phyloP scores from a whole-genome alignment of 2,888 invertebrate genomes.

The Sussaba pulchella region DNA sequence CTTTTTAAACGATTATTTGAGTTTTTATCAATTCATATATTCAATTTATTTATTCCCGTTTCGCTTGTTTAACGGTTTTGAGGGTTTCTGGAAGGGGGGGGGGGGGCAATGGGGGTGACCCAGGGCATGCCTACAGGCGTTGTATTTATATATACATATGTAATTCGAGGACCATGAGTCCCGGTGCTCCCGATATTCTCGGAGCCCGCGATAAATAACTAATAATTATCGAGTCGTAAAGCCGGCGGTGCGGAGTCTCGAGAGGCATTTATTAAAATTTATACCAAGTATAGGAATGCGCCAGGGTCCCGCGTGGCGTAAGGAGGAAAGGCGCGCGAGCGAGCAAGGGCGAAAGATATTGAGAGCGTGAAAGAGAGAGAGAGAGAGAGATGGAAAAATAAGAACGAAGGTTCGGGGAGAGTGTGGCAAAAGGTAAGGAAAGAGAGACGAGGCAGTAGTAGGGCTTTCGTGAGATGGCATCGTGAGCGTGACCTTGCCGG shows the following conservation, averaged over 20 bases:
- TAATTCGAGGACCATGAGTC: conserved; percentile 35
- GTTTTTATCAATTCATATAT: no score
- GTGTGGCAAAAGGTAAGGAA: conserved; percentile 32
- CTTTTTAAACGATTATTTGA: conserved; percentile 23
- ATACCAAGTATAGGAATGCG: conserved; percentile 61
- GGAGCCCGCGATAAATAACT: conserved; percentile 65
- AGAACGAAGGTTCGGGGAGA: conserved; percentile 40
- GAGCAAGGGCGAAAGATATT: conserved; percentile 38
- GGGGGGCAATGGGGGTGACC: no score
- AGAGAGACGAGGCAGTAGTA: conserved; percentile 51
- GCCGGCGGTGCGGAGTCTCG: conserved; percentile 58
- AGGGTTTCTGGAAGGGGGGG: conserved; percentile 26
- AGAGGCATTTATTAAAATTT: conserved; percentile 67
- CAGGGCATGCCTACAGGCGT: no score
- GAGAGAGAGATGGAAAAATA: conserved; percentile 9
- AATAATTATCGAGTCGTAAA: conserved; percentile 70
- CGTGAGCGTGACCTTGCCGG: conserved; percentile 69
- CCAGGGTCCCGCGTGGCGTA: conserved; percentile 40
- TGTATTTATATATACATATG: conserved; percentile 2
- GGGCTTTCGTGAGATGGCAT: conserved; percentile 68
- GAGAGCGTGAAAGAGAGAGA: no score
- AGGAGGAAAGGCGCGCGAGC: conserved; percentile 60
- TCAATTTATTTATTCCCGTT: not conserved
- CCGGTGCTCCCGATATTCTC: conserved; percentile 56
- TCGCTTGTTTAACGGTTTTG: not conserved